Conservation (phyloP, 2,888 invertebrate genomes). For the Cheiracanthium punctorium region DNA sequence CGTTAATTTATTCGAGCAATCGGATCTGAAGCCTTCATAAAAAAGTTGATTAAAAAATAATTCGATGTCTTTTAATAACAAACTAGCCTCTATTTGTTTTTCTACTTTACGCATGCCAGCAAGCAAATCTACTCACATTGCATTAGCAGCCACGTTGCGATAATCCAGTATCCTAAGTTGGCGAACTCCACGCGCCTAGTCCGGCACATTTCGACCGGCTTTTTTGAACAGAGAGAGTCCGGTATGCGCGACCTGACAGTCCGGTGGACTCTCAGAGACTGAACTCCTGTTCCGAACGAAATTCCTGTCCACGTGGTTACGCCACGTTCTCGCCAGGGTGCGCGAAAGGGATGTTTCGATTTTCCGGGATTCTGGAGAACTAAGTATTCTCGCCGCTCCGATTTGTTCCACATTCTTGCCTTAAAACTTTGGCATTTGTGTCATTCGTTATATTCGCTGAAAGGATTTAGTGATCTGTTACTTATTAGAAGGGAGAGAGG, state of each 20-base stretch:
- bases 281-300: constrained; percentile 31
- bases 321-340: constrained; percentile 41
- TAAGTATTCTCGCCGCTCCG: neutral
- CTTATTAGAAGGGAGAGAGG: neutral
- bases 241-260: constrained; percentile 37
- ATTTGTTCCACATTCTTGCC: neutral
- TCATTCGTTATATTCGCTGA: neutral
- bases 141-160: constrained; percentile 5
- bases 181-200: neutral
- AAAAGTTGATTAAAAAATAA: too few relatives aligned
- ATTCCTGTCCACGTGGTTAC: constrained; percentile 50
- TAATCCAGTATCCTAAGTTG: constrained; percentile 46
- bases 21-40: too few relatives aligned
- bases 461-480: neutral
- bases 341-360: constrained; percentile 48
- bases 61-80: too few relatives aligned
- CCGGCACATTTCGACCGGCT: constrained; percentile 18
- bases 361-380: constrained; percentile 33
- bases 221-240: constrained; percentile 1
- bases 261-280: constrained; percentile 53
- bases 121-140: constrained; percentile 24
- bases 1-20: too few relatives aligned
- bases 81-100: too few relatives aligned
- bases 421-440: constrained; percentile 10
- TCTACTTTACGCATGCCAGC: too few relatives aligned